Evolutionary conservation across 2,113 vertebrate genomes (phyloP), one percentile per base, ranked within the genome.

Genomic region (Cynocephalus volans): DNA sequence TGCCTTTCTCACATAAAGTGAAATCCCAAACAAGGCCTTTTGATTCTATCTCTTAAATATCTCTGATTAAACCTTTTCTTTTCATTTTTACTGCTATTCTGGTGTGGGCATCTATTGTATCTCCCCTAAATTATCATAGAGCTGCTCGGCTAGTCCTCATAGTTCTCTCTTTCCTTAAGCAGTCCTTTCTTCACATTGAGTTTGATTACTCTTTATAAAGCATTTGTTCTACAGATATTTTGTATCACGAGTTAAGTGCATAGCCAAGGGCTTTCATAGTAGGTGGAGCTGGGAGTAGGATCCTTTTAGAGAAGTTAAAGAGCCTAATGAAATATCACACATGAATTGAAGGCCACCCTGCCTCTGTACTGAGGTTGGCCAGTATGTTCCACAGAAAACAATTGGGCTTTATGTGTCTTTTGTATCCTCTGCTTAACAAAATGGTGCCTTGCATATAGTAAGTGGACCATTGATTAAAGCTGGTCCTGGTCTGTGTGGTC

Each of bases 341-440:
- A 33, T 90, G 65, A 75, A 33, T 65, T 62, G 21, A 69, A 91
- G 77, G 52, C 36, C 19, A 7, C 48, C 28, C 28, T 69, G 17
- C 23, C 56, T 91, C 76, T 23, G 15, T 81, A 62, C 60, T 36
- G 62, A 97, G 93, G 26, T 33, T 89, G 75, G 54, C 73, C 52
- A 36, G 24, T 45, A 50, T 81, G 58, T 52, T 60, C 26, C 72
- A 88, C 33, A 76, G 41, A 76, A 89, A 62, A 75, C 21, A 58
- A 0, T 17, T 69, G 26, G 1, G 3, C 26, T 33, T 60, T 90
- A 9, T 45, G 33, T 58, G 26, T 90, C 76, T 56, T 77, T 36
- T 31, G 8, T 50, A 21, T 50, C n/a, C 12, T 81, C 23, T 15
- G 13, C 50, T 36, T 58, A 56, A 58, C 31, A 82, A 70, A 45